Base-by-base conservation (phyloP, 2,113 vertebrate species). In the Asarcornis scutulata region DNA sequence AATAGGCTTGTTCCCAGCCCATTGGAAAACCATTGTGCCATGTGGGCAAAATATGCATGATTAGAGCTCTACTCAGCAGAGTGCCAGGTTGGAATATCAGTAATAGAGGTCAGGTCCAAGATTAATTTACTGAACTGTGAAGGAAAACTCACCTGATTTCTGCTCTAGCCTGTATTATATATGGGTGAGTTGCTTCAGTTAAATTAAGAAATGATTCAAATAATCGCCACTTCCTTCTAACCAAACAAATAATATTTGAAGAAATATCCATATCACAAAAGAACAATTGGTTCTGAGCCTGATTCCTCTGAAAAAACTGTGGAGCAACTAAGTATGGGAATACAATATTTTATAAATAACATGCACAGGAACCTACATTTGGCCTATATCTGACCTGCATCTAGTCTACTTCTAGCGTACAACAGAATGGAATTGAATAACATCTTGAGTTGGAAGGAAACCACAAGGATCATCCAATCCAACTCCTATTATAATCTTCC, bases 311-410 rank as follows among this genome's bases (percentile, higher is more conserved):
- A 48, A 81, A 68, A 59, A 74, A 38, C 6, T 84, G 29, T 18
- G 78, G 26, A 66, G 12, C 12, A 42, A 9, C 42, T 91, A 26
- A 72, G 9, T 64, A 23, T 14, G 9, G 8, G 17, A 86, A 52
- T 27, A 1, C 48, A 71, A 3, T 50, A 10, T 14, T 26, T 21
- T 53, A 22, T 56, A 63, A 63, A 42, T 63, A 64, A 84, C 4
- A 3, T 18, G 34, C 0, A 2, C 11, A 46, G 29, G 13, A 75
- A 12, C 7, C 22, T 64, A 66, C 6, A 38, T 2, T 3, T 66
- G 67, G 9, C 14, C 25, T 53, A 46, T 6, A 17, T 25, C 50
- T 52, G 25, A 25, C 50, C 34, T 53, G 15, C 26, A 53, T 2
- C 4, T 66, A 71, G 9, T 13, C 25, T 53, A 44, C 18, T 11